Evolutionary conservation across 2,888 invertebrate species (phyloP).

Genomic region (Ichneumoninae sp.): DNA sequence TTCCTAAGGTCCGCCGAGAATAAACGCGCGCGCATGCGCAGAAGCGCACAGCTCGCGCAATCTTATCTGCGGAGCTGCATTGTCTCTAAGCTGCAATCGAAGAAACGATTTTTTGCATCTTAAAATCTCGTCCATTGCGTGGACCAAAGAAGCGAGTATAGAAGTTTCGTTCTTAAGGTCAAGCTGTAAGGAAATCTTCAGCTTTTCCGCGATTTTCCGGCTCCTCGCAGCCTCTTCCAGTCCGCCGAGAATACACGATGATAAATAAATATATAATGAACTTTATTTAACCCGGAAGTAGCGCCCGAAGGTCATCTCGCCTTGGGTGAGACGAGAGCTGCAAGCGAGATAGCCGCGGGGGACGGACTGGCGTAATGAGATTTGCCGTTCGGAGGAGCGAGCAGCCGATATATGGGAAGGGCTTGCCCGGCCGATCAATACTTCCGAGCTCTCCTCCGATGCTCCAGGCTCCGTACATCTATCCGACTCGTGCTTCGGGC

Average conservation of each 20-base stretch:
- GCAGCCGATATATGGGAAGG: conserved; percentile 47
- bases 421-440: conserved; percentile 60
- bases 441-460: conserved; percentile 51
- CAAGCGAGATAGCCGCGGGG: not conserved
- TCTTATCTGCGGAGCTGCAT: not conserved
- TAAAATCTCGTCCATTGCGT: not conserved
- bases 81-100: not conserved
- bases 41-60: not conserved
- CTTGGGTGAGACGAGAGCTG: not conserved
- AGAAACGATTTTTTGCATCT: not conserved
- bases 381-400: conserved; percentile 30
- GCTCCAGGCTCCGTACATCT: conserved; percentile 52
- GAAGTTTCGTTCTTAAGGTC: not conserved
- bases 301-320: not conserved
- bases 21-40: not conserved
- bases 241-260: not conserved
- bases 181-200: not conserved
- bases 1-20: no score
- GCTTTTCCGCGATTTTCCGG: no score
- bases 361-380: conserved; percentile 24
- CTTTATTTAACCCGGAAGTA: not conserved
- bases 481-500: conserved; percentile 59
- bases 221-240: conserved; percentile 21
- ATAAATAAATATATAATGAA: not conserved
- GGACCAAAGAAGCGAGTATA: not conserved